Percentiles rank a stretch among this genome's conserved stretches.
Evolutionary conservation across 2,113 vertebrate genomes (phyloP).

Genomic region (Dasyprocta punctata): DNA sequence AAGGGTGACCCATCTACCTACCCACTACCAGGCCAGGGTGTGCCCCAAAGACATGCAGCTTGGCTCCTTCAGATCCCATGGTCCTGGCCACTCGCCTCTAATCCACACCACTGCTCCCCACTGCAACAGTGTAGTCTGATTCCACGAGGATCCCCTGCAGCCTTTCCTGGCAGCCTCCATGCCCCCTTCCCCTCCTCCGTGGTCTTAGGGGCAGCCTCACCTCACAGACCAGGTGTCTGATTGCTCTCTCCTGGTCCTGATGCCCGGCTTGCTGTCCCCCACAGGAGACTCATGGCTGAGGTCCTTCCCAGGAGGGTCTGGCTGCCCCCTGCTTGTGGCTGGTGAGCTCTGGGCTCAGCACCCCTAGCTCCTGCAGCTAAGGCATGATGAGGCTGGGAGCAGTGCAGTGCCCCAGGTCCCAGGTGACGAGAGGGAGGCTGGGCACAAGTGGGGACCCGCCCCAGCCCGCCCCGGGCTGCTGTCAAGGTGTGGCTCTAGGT

Average conservation of each 20-base stretch:
- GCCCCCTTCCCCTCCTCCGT: neutral
- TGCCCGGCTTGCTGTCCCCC: neutral
- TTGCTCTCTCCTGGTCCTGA: neutral
- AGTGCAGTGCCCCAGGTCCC: neutral
- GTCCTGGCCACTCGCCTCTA: neutral
- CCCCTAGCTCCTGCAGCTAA: neutral
- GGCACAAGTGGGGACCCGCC: slow-evolving; percentile 50
- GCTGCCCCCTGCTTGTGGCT: neutral
- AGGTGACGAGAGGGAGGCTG: slow-evolving; percentile 46
- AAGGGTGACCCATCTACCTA: neutral
- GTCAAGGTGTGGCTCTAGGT: slow-evolving; percentile 38
- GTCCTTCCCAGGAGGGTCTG: neutral
- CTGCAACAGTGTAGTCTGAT: accelerated
- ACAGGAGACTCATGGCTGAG: neutral
- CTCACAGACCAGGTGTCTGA: neutral
- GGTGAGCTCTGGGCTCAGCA: neutral
- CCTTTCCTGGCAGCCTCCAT: neutral
- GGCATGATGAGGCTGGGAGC: slow-evolving; percentile 2
- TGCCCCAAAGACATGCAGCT: neutral
- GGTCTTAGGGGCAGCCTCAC: neutral
- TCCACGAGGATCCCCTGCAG: no score
- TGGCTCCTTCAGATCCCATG: neutral
- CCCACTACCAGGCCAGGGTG: no score
- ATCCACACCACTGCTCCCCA: no score
- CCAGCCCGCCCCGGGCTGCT: neutral